Conservation (phyloP, 2,888 invertebrate species). For the Lochmaea crataegi region DNA sequence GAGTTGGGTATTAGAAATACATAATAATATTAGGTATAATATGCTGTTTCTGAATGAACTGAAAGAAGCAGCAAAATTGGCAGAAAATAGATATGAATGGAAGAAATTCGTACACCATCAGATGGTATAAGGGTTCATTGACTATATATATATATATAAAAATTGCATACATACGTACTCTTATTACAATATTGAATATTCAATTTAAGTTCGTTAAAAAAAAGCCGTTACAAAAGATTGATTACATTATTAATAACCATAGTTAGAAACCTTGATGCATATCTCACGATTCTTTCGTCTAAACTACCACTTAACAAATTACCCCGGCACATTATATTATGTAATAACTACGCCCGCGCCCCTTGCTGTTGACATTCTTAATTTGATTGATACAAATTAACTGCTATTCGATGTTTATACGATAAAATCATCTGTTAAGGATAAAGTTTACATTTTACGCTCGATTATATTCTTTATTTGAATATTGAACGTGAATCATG, state of each 20-base stretch:
- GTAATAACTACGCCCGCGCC: slow-evolving; percentile 34
- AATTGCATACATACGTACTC: too few relatives aligned
- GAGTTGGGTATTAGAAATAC: too few relatives aligned
- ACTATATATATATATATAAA: too few relatives aligned
- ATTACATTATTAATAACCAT: slow-evolving; percentile 53
- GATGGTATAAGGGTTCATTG: too few relatives aligned
- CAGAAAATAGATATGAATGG: too few relatives aligned
- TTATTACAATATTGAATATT: not conserved
- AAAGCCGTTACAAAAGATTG: not conserved
- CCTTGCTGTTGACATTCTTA: slow-evolving; percentile 46
- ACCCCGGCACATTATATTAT: slow-evolving; percentile 42
- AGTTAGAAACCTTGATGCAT: slow-evolving; percentile 57
- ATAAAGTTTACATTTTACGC: not conserved
- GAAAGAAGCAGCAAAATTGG: too few relatives aligned
- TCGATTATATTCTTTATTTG: not conserved
- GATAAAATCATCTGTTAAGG: not conserved
- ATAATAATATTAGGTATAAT: too few relatives aligned
- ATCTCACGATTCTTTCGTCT: slow-evolving; percentile 57
- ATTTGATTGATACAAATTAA: slow-evolving; percentile 39
- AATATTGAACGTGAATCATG: too few relatives aligned
- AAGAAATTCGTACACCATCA: too few relatives aligned
- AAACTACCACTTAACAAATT: slow-evolving; percentile 53
- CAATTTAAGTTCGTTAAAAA: not conserved
- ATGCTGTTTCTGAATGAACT: too few relatives aligned
- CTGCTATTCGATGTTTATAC: not conserved